Evolutionary conservation across 2,888 invertebrate species (phyloP), one percentile per base, ranked within the genome.

Genomic region (Lycaena phlaeas): DNA sequence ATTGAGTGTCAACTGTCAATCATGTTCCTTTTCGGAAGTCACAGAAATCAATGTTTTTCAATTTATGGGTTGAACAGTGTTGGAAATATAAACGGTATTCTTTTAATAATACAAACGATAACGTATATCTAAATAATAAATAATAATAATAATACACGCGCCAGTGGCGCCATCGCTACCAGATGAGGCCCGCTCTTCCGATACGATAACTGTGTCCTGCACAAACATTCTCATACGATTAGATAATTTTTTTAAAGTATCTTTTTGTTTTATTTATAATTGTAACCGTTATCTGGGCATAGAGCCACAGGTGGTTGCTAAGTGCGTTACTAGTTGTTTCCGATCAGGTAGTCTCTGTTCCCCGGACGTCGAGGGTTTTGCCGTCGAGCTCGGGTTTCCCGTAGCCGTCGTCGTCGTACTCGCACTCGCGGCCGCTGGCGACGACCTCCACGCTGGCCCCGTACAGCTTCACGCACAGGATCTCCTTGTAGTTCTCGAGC

Each of bases 381-480:
- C 79, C 81, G 2, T 67, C 66, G n/a, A 63, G 51, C 0, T 53
- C 56, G 0, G 56, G 53, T 27, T 71, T 67, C 0, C 81, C 81
- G 37, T 79, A 81, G 9, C 71, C 72, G 59, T 85, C 85, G 38
- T 88, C 87, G 49, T 87, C 86, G 50, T 86, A 85, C 54, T 89
- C 89, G 10, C 77, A 69, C 38, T 76, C 77, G 5, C 66, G 56
- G 4, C 72, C 81, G 3, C 57, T 59, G 27, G 54, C 60, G 5
- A 82, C 79, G 0, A 78, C 58, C 12, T 81, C 78, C 1, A 73
- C 64, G 0, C 53, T 38, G 0, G 82, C 77, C 0, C 81, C 82
- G 40, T 72, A 72, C 9, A 92, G 74, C 44, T 89, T 87, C 14
- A 93, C 78, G 38, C 90, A 91, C 5, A 91, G 72, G 18, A 93